Evolutionary conservation across 2,888 invertebrate species (phyloP), one percentile per base, ranked within the genome.

Genomic region (Cataglyphis livida): DNA sequence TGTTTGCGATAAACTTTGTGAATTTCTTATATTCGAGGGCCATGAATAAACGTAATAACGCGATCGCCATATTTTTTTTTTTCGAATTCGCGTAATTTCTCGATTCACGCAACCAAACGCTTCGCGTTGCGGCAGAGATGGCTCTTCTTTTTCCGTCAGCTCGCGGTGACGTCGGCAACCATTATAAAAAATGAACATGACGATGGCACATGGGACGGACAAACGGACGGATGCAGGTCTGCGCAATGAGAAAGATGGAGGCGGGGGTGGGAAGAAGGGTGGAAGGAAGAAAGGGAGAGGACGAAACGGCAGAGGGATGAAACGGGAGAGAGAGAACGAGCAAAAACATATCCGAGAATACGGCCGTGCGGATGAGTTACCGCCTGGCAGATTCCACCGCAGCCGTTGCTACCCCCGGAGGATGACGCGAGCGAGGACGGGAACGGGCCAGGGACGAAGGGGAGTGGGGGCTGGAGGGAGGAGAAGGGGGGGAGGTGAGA

Each of bases 311-410:
- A 44, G 44, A 44, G 44, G 54, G 61, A 70, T 21, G 76, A 73
- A 76, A 68, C 81, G 66, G 38, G 75, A 41, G 66, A 44, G 61
- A 61, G 65, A 66, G 82, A 18, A 44, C 44, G 44, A 44, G 44
- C 83, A 85, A 87, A 86, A 87, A 89, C 85, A 84, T 87, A 89
- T 91, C 86, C 89, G 90, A 91, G 89, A 90, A 90, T 91, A 89
- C 83, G 89, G 82, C 85, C 85, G 90, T 90, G 88, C 87, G 92
- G 91, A 93, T 93, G 93, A 93, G 91, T 93, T 92, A 93, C 91
- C 91, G 91, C 87, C 88, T 86, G 91, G 92, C 91, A 92, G 92
- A 93, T 93, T 93, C 90, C 90, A 89, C 90, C 89, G 90, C 87
- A 89, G 84, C 84, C 83, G 75, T 75, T 81, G 79, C 85, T 85